Evolutionary conservation across 1,140 invertebrate species (phyloP), one percentile per base, ranked within the genome.

Genomic region (Drosophila tani): DNA sequence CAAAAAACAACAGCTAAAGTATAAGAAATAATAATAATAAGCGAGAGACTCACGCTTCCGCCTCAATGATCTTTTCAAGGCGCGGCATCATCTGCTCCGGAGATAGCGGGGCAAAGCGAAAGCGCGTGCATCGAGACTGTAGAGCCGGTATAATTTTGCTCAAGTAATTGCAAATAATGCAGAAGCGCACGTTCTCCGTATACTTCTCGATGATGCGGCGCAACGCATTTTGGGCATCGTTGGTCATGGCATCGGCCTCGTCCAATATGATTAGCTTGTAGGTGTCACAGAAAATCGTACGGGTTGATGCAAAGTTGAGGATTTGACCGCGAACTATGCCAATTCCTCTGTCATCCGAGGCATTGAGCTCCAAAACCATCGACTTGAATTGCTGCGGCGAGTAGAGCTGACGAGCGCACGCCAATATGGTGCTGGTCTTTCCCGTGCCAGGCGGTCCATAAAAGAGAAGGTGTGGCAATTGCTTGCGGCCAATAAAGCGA

Each of bases 231-330:
- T 99, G 99, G 5, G 99, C 99, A 96, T 99, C 99, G 92, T 98
- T 97, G 4, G 99, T 99, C 99, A 99, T 99, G 3, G 99, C 98
- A 95, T 99, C 99, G 11, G 99, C 99, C 95, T 99, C 99, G 95
- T 99, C 99, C 12, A 99, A 93, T 80, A 99, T 99, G 47, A 99
- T 98, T 14, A 99, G 94, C 93, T 99, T 99, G 77, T 98, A 98
- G 1, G 97, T 97, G 59, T 96, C 96, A 93, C 96, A 98, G 91
- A 99, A 99, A 83, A 99, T 97, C 9, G 98, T 98, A 91, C 97
- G 95, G n/a, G 98, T 99, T 71, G 97, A 98, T 1, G 99, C 99
- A 95, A 99, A 99, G 93, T 96, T 99, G n/a, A 99, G 94, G 79
- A 99, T 98, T 93, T 98, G 96, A 5, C 97, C 97, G 86, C 99